Evolutionary conservation across 2,797 vertebrate species (phyloP).

Genomic region (Poeciliopsis gracilis): DNA sequence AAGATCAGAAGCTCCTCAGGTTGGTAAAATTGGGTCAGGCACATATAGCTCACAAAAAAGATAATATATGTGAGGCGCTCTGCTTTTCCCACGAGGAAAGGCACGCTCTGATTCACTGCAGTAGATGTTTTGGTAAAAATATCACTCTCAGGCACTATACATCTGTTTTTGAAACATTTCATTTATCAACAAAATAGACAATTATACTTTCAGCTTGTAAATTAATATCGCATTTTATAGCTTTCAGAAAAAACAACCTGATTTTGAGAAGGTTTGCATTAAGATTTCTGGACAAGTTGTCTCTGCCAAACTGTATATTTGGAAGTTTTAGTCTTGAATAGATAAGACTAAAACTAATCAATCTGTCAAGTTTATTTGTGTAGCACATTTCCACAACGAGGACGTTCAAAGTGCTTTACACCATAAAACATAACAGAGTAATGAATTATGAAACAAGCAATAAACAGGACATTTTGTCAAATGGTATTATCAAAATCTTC

Average conservation of each 20-base stretch:
- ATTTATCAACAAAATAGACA: not conserved
- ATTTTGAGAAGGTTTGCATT: not conserved
- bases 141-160: not conserved
- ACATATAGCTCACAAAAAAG: constrained; percentile 22
- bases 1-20: constrained; percentile 2
- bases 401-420: too few relatives aligned
- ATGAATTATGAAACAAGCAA: too few relatives aligned
- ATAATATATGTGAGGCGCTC: constrained; percentile 9
- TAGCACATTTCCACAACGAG: not conserved
- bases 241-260: not conserved
- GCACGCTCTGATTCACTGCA: not conserved
- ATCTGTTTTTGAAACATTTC: not conserved
- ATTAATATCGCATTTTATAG: not conserved
- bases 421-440: too few relatives aligned
- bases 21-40: constrained; percentile 8
- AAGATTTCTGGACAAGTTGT: not conserved
- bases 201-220: not conserved
- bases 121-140: not conserved
- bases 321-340: not conserved
- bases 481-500: too few relatives aligned
- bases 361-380: too few relatives aligned
- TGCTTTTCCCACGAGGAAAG: not conserved
- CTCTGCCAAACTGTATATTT: not conserved
- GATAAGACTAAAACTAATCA: not conserved
- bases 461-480: too few relatives aligned